Evolutionary conservation across 2,113 vertebrate genomes (phyloP).

Genomic region (Gyps fulvus): DNA sequence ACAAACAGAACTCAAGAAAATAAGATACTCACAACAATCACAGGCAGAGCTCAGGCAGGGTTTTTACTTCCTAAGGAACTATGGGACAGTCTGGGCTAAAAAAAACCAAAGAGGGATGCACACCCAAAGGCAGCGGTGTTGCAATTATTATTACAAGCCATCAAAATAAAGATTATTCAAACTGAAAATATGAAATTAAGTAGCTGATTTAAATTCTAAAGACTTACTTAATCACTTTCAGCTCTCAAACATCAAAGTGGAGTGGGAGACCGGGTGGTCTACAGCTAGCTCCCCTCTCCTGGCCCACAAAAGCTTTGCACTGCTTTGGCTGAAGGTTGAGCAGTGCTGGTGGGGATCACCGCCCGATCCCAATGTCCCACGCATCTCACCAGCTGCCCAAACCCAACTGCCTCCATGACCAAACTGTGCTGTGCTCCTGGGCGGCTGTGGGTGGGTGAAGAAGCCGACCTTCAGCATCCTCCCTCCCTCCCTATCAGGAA

Average conservation of each 20-base stretch:
- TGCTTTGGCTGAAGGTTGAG: neutral
- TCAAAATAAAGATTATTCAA: neutral
- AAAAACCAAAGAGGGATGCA: neutral
- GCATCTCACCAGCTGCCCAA: neutral
- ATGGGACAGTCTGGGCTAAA: neutral
- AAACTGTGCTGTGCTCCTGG: accelerated
- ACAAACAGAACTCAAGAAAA: neutral
- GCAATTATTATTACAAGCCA: neutral
- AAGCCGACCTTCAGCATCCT: neutral
- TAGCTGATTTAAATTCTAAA: neutral
- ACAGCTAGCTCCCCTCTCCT: neutral
- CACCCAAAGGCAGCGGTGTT: neutral
- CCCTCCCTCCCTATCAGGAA: neutral
- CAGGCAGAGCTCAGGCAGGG: neutral
- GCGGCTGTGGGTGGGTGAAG: accelerated
- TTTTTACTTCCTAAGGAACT: neutral
- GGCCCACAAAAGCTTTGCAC: neutral
- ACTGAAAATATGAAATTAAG: neutral
- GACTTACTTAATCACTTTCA: neutral
- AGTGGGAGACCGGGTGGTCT: accelerated
- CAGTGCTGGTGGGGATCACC: neutral
- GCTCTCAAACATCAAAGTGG: neutral
- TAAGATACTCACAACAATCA: neutral
- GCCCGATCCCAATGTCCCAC: neutral
- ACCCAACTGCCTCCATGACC: neutral